Conservation (phyloP, 2,797 vertebrate genomes). For the Halcyon leucocephala region DNA sequence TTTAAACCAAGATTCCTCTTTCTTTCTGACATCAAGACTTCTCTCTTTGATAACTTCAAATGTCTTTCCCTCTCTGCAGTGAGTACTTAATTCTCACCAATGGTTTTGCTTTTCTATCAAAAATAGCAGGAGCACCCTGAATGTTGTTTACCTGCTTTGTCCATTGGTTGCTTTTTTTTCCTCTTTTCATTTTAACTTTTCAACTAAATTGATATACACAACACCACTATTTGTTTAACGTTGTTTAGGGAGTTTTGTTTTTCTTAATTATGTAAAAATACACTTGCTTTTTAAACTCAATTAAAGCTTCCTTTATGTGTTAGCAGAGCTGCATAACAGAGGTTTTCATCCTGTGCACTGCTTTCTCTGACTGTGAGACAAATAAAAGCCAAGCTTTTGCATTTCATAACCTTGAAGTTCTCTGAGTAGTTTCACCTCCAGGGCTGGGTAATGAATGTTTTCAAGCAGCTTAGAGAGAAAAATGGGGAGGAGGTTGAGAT, state of each 20-base stretch:
- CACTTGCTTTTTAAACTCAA: slow-evolving; percentile 51
- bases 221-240: slow-evolving; percentile 11
- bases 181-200: neutral
- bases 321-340: slow-evolving; percentile 38
- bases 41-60: slow-evolving; percentile 71
- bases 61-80: slow-evolving; percentile 24
- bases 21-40: slow-evolving; percentile 62
- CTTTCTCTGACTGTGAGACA: slow-evolving; percentile 71
- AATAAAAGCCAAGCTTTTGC: slow-evolving; percentile 76
- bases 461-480: slow-evolving; percentile 58
- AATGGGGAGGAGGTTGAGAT: neutral
- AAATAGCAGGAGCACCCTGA: slow-evolving; percentile 20
- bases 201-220: slow-evolving; percentile 46
- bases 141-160: slow-evolving; percentile 52
- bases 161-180: neutral
- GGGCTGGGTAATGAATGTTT: slow-evolving; percentile 70
- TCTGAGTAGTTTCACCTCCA: slow-evolving; percentile 74
- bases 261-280: slow-evolving; percentile 56
- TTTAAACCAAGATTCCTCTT: slow-evolving; percentile 52
- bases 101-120: slow-evolving; percentile 53
- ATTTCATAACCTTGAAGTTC: slow-evolving; percentile 79
- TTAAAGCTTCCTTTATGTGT: slow-evolving; percentile 59
- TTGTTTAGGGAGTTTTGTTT: neutral
- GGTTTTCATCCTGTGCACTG: slow-evolving; percentile 62
- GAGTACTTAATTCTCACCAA: slow-evolving; percentile 55